Percentiles rank a stretch among this genome's conserved stretches.
Conservation (phyloP, 1,140 invertebrate genomes). For the Drosophila murphyi region DNA sequence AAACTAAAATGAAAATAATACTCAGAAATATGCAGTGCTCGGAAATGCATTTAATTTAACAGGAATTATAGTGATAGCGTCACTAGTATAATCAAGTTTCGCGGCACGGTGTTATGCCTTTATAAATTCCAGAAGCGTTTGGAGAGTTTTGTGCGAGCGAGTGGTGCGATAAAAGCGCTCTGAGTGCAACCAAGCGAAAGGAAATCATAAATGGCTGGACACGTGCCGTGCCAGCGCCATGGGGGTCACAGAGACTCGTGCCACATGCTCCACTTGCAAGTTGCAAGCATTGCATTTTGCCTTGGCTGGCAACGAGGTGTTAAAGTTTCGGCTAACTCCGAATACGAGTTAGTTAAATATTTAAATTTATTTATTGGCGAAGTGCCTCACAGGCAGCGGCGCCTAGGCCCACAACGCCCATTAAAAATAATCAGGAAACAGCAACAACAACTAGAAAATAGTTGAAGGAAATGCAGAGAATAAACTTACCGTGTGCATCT, state of each 20-base stretch:
- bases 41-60: not conserved
- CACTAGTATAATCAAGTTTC: not conserved
- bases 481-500: slow-evolving; percentile 82
- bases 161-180: slow-evolving; percentile 21
- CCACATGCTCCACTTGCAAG: slow-evolving; percentile 23
- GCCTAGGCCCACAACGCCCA: slow-evolving; percentile 2
- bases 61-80: not conserved
- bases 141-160: slow-evolving; percentile 63
- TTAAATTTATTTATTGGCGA: slow-evolving; percentile 79
- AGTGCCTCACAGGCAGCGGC: slow-evolving; percentile 6
- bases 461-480: slow-evolving; percentile 20
- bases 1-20: not conserved
- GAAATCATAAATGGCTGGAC: slow-evolving; percentile 77
- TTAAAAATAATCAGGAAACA: slow-evolving; percentile 77
- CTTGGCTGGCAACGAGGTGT: slow-evolving; percentile 56
- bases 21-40: not conserved
- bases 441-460: slow-evolving; percentile 19
- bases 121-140: slow-evolving; percentile 61
- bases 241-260: slow-evolving; percentile 8
- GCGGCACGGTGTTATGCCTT: slow-evolving; percentile 19
- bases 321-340: slow-evolving; percentile 43
- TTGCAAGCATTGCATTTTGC: slow-evolving; percentile 4
- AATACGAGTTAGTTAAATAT: slow-evolving; percentile 75
- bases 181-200: slow-evolving; percentile 49
- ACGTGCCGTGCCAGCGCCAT: slow-evolving; percentile 60